Evolutionary conservation across 2,888 invertebrate species (phyloP), one percentile per base, ranked within the genome.

Genomic region (Linnaemya tessellans): DNA sequence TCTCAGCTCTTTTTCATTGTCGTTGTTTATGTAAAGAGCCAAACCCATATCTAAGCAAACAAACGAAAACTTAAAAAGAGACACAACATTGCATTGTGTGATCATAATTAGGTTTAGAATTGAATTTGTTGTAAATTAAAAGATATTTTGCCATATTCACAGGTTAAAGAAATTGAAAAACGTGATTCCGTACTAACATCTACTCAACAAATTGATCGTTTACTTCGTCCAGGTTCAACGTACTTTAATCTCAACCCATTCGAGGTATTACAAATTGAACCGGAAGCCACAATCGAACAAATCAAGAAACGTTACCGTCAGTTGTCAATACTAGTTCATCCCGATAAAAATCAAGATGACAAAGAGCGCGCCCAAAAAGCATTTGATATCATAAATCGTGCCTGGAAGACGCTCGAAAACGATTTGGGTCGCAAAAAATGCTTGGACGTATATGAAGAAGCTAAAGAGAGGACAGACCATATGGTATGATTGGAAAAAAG

Each of bases 121-220:
- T 75, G 77, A 80, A 74, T 79, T 82, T 80, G 79, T 74, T 73
- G 43, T 84, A 71, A 84, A 83, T 79, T 80, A 71, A 84, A 82
- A 82, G 62, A 83, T 82, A 74, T 84, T 84, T 84, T 84, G 82
- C 80, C 83, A 77, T 85, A 82, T 90, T 89, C 90, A 89, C 91
- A 99, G 98, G 98, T 99, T 75, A 99, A 99, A 94, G 97, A 98
- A 94, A 99, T 99, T 87, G 99, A 99, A 93, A 97, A 98, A 93
- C 94, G 98, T 89, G 99, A 99, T 93, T 97, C 99, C 7, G 98
- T 98, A 67, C 94, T 99, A 90, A 99, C 99, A 56, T 97, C 99
- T 30, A 96, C 96, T 92, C 98, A 99, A 93, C 99, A 99, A 94
- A 98, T 99, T 89, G 98, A 99, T 87, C 95, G 99, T 89, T 94